These are phyloP conservation scores for Oreohelix idahoensis DNA, from an alignment of 1,140 invertebrate genomes.

Conservation along the genomic window DNA sequence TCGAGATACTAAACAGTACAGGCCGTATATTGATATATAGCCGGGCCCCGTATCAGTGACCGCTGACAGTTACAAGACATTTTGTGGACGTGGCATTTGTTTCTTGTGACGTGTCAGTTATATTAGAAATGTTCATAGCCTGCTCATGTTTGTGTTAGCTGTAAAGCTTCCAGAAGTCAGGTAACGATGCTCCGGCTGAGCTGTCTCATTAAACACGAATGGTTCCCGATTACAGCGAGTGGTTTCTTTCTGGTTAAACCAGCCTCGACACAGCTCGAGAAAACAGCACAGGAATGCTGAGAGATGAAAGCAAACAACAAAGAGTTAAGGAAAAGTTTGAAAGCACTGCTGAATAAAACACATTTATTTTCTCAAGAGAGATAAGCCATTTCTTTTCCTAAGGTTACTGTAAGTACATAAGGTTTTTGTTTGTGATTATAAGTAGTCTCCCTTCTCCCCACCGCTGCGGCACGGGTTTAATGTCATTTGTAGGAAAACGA, in stretches of 20 bases:
- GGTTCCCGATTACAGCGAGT: neutral
- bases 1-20: neutral
- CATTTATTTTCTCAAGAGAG: neutral
- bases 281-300: neutral
- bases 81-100: neutral
- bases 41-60: neutral
- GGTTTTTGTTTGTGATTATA: too few relatives aligned
- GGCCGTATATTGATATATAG: neutral
- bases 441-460: too few relatives aligned
- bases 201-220: neutral
- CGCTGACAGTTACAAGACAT: neutral
- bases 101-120: neutral
- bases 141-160: neutral
- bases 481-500: too few relatives aligned
- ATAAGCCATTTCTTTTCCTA: too few relatives aligned
- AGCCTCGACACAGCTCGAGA: neutral
- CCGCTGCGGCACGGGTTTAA: too few relatives aligned
- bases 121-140: neutral
- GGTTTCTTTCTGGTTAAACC: neutral
- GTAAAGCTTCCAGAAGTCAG: neutral
- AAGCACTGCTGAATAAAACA: neutral
- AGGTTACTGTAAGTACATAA: too few relatives aligned
- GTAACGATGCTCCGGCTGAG: neutral
- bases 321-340: neutral
- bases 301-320: neutral